phyloP scores from a whole-genome alignment of 2,888 invertebrate genomes.

The Polietes domitor region DNA sequence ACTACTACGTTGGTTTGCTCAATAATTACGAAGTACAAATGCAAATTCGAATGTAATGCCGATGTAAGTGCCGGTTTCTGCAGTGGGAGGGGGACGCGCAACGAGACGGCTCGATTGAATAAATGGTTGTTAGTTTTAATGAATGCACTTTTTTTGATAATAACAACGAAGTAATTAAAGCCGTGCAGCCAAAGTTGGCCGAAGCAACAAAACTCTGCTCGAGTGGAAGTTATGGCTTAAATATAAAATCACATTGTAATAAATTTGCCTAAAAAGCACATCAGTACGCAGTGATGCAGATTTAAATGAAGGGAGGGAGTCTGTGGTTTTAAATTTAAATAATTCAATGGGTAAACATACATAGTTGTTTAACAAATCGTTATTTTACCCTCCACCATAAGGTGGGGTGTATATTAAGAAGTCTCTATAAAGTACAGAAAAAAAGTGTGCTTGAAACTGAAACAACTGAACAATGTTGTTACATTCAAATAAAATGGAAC shows the following conservation, averaged over 20 bases:
- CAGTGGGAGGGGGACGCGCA: background rate
- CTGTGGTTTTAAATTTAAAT: no score
- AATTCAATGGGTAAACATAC: no score
- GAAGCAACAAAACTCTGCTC: background rate
- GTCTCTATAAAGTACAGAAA: no score
- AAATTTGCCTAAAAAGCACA: background rate
- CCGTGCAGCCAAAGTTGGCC: background rate
- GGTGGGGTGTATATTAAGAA: no score
- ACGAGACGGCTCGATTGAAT: background rate
- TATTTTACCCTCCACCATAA: no score
- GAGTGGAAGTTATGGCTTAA: background rate
- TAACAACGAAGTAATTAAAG: background rate
- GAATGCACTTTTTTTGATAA: background rate
- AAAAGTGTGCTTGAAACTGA: no score
- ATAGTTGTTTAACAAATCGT: no score
- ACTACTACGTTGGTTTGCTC: background rate
- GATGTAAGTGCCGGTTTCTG: background rate
- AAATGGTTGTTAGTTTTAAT: background rate
- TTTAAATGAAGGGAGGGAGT: no score
- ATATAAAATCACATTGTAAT: background rate
- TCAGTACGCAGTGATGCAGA: no score
- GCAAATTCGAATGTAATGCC: background rate
- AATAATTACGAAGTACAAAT: background rate
- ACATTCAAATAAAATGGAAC: no score
- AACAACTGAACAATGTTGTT: no score